A percentile compares a stretch with the other conserved stretches of the same genome.
Conservation (phyloP, 2,797 vertebrate genomes). For the Tragopan temminckii region DNA sequence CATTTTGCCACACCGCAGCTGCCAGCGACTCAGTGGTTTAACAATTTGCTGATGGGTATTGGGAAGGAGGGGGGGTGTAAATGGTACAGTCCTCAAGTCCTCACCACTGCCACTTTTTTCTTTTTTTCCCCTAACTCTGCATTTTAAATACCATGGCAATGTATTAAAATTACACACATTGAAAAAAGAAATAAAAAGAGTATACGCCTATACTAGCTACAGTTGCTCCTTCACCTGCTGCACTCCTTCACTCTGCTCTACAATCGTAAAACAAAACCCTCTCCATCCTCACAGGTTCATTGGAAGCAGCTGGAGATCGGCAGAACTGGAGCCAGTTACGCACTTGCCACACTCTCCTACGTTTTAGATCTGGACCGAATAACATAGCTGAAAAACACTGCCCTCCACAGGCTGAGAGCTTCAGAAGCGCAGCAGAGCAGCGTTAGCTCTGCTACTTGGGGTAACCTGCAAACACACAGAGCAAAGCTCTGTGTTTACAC, state of each 20-base stretch:
- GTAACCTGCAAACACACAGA: accelerated
- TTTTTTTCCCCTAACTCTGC: not conserved
- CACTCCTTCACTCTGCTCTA: not conserved
- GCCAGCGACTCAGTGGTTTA: not conserved
- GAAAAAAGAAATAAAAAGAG: not conserved
- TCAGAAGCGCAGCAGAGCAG: not conserved
- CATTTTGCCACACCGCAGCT: not conserved
- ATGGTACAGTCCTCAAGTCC: not conserved
- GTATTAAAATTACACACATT: not conserved
- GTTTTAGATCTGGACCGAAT: not conserved
- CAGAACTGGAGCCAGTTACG: not conserved
- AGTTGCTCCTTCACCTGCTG: not conserved
- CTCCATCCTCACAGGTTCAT: not conserved
- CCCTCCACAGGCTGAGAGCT: not conserved
- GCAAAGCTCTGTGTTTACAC: not conserved
- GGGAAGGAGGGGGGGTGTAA: not conserved
- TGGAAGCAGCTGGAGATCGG: not conserved
- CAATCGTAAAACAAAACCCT: not conserved
- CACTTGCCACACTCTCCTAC: not conserved
- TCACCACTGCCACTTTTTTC: not conserved
- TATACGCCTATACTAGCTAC: not conserved
- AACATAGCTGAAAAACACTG: not conserved
- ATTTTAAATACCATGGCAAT: not conserved
- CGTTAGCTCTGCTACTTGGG: not conserved
- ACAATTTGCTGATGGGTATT: not conserved